phyloP scores from a whole-genome alignment of 1,140 invertebrate species.

The Dreissena rostriformis region DNA sequence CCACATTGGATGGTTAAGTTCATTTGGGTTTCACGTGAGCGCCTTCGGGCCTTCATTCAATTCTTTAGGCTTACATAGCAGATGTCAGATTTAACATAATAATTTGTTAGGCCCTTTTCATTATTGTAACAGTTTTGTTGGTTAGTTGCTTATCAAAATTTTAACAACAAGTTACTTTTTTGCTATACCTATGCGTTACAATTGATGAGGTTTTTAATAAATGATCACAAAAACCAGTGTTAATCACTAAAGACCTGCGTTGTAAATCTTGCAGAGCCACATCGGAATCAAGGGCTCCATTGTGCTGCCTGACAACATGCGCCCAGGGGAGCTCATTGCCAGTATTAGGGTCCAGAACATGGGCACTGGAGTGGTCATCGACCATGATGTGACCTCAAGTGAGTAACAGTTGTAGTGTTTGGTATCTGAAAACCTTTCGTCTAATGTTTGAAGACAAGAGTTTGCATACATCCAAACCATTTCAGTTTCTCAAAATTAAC shows the following conservation, averaged over 20 bases:
- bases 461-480: too few species aligned
- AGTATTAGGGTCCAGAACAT: constrained; percentile 90
- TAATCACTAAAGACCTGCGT: background rate
- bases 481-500: too few species aligned
- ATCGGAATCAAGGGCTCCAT: constrained; percentile 89
- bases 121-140: background rate
- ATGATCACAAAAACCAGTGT: too few species aligned
- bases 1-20: too few species aligned
- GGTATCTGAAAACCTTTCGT: too few species aligned
- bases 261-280: constrained; percentile 84
- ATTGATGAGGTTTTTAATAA: too few species aligned
- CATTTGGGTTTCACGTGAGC: too few species aligned
- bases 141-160: background rate
- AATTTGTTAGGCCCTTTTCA: background rate
- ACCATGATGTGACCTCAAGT: constrained; percentile 92
- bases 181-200: too few species aligned
- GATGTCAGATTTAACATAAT: constrained; percentile 5
- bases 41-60: too few species aligned
- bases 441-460: too few species aligned
- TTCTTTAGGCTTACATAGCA: too few species aligned
- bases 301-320: constrained; percentile 81
- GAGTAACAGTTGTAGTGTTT: constrained; percentile 66
- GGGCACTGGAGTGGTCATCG: constrained; percentile 84
- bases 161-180: too few species aligned
- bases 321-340: constrained; percentile 78